Conservation (phyloP, 2,113 vertebrate genomes). For the Nerophis lumbriciformis region DNA sequence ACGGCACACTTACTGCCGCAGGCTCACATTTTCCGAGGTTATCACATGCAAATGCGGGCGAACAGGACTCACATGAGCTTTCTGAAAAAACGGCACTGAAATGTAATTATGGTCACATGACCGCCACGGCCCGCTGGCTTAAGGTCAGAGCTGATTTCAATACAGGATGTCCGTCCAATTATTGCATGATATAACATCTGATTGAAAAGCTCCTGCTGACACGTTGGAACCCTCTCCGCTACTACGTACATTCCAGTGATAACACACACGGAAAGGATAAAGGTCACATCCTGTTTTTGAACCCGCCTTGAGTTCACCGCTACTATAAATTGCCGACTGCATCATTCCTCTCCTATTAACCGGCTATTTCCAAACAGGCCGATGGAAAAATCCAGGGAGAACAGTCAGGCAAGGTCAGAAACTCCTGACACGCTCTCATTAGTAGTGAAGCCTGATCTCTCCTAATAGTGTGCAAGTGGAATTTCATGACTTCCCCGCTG, state of each 20-base stretch:
- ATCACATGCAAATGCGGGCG: slow-evolving; percentile 2
- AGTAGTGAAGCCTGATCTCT: slow-evolving; percentile 18
- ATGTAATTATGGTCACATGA: not conserved
- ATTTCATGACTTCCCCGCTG: slow-evolving; percentile 14
- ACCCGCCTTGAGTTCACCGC: slow-evolving; percentile 38
- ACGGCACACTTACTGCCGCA: not conserved
- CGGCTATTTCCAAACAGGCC: slow-evolving; percentile 38
- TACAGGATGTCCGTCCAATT: not conserved
- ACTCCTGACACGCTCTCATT: slow-evolving; percentile 33
- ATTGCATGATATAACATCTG: not conserved
- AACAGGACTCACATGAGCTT: not conserved
- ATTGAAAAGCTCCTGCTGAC: slow-evolving; percentile 8
- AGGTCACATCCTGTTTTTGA: slow-evolving; percentile 66
- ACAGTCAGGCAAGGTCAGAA: slow-evolving; percentile 26
- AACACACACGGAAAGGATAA: slow-evolving; percentile 23
- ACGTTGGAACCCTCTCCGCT: slow-evolving; percentile 21
- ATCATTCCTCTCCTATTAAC: slow-evolving; percentile 49
- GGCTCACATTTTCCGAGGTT: not conserved
- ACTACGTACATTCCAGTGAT: slow-evolving; percentile 21
- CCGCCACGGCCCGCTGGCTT: too few relatives aligned
- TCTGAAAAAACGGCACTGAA: not conserved
- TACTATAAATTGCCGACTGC: slow-evolving; percentile 31
- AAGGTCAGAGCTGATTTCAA: not conserved
- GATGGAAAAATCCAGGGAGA: slow-evolving; percentile 31
- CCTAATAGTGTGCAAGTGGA: slow-evolving; percentile 1